Base-by-base conservation (phyloP, 1,140 invertebrate species). In the Drosophila parabipectinata region DNA sequence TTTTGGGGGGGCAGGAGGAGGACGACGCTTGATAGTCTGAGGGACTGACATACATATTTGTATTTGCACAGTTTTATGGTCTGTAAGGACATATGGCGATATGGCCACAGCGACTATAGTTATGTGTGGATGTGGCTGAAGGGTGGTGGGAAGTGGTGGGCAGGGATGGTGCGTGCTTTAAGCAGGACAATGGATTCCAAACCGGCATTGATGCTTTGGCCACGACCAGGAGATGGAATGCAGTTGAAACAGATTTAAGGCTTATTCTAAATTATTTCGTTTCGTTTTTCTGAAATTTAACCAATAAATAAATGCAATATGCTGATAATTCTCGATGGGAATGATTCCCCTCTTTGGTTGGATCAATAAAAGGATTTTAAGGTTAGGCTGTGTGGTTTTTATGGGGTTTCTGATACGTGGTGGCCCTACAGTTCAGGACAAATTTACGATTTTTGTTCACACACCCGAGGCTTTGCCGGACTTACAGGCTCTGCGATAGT, bases 21-120 rank as follows among this genome's bases (percentile, higher is more conserved):
- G 12, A 14, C 28, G 24, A 15, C 6, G 26, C 26, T 28, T 28
- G 26, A 32, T 9, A 59, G 57, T 30, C 48, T 53, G 41, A 10
- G 26, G 52, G 39, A 28, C 53, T 67, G 61, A 48, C 64, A 69
- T 18, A 61, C 71, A 74, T 75, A 75, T 75, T 75, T 62, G 77
- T 85, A 85, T 85, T 85, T 84, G 59, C 75, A 58, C 62, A 75
- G 69, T 64, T 83, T 79, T 79, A 79, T 77, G 79, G 67, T 69
- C 67, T 69, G 66, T 57, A 57, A 69, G 67, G 66, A 69, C 67
- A 69, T 69, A 69, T 69, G 64, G 67, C 67, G 48, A 69, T 68
- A 56, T 57, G 45, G 51, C 67, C 63, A 54, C 66, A 56, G 39
- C 8, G 63, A 68, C 64, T 66, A 62, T 45, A 44, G 18, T 53